phyloP scores from a whole-genome alignment of 2,797 vertebrate genomes.

The Carcharodon carcharias region DNA sequence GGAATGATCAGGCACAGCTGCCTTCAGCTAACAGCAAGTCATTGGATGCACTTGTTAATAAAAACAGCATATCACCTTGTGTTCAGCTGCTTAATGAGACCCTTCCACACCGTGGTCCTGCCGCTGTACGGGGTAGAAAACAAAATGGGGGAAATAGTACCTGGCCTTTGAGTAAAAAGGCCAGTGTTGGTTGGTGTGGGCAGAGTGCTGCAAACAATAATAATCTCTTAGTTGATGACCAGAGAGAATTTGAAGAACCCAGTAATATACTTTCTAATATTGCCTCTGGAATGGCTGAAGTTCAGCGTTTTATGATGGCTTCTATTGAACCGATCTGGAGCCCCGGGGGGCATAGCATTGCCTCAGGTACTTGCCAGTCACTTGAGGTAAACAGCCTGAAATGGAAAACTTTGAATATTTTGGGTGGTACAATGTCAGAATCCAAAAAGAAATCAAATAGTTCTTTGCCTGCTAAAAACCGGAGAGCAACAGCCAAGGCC shows the following conservation, averaged over 20 bases:
- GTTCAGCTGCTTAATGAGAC: slow-evolving; percentile 63
- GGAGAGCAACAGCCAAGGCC: slow-evolving; percentile 79
- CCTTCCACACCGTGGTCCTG: slow-evolving; percentile 52
- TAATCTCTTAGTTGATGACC: slow-evolving; percentile 84
- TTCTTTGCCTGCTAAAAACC: slow-evolving; percentile 69
- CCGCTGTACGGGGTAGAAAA: slow-evolving; percentile 53
- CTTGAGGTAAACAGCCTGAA: slow-evolving; percentile 94
- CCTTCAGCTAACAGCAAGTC: slow-evolving; percentile 51
- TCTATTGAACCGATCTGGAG: slow-evolving; percentile 96
- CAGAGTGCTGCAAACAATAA: slow-evolving; percentile 55
- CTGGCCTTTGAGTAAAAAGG: slow-evolving; percentile 66
- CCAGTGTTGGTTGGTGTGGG: slow-evolving; percentile 71
- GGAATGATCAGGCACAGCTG: slow-evolving; percentile 69
- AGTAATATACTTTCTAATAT: slow-evolving; percentile 99
- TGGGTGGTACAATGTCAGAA: slow-evolving; percentile 87
- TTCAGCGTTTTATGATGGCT: slow-evolving; percentile 99
- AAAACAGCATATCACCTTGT: slow-evolving; percentile 47
- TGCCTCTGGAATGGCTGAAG: slow-evolving; percentile 97
- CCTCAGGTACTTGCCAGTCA: slow-evolving; percentile 71
- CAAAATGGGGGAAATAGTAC: slow-evolving; percentile 64
- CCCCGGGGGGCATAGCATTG: slow-evolving; percentile 59
- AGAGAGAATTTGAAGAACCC: slow-evolving; percentile 95
- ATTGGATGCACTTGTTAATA: slow-evolving; percentile 47
- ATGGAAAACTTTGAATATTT: slow-evolving; percentile 97
- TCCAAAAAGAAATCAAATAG: slow-evolving; percentile 78